Evolutionary conservation across 1,140 invertebrate species (phyloP).

Genomic region (Pogonognathellus flavescens): DNA sequence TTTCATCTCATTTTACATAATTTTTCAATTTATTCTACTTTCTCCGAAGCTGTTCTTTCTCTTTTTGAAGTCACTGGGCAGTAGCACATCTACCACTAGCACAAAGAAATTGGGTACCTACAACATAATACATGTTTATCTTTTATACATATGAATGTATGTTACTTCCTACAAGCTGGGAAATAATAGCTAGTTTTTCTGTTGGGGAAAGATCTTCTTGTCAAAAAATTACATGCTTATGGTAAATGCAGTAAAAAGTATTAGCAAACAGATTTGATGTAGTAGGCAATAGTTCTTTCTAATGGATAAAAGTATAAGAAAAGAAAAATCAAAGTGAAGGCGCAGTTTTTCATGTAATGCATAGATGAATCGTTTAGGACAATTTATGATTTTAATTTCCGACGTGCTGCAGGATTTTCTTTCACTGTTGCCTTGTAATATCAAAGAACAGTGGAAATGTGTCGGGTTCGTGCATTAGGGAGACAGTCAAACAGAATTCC

Average conservation of each 20-base stretch:
- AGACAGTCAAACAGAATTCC: neutral
- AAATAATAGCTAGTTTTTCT: too few relatives aligned
- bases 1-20: conserved; percentile 27
- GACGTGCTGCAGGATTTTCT: conserved; percentile 18
- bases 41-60: neutral
- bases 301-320: neutral
- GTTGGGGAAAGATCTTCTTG: too few relatives aligned
- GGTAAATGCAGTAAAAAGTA: too few relatives aligned
- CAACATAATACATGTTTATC: neutral
- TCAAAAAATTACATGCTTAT: too few relatives aligned
- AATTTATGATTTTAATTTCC: conserved; percentile 45
- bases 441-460: neutral
- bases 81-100: too few relatives aligned
- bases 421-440: neutral
- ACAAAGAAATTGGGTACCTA: neutral
- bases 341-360: neutral
- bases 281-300: too few relatives aligned
- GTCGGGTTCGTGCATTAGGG: too few relatives aligned
- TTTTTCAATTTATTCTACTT: conserved; percentile 28
- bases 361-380: neutral
- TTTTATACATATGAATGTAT: neutral
- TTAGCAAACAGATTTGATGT: too few relatives aligned
- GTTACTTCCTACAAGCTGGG: too few relatives aligned
- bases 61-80: neutral
- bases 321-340: conserved; percentile 3